Evolutionary conservation across 2,888 invertebrate genomes (phyloP).

Genomic region (Tuberolachnus salignus): DNA sequence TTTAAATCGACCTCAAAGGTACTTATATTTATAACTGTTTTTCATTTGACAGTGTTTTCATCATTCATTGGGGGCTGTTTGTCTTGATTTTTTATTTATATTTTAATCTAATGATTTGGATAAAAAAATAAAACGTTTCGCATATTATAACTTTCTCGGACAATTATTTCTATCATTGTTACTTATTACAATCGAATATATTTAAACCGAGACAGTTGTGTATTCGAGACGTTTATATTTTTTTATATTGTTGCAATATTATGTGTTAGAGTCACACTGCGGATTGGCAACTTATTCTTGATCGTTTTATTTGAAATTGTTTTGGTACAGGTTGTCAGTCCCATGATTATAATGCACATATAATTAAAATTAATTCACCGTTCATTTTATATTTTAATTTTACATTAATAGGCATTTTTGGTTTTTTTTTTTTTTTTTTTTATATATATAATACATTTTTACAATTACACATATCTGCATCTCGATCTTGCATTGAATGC

Average conservation of each 20-base stretch:
- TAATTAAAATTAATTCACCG: not conserved
- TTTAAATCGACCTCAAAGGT: slow-evolving; percentile 36
- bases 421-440: too few species aligned
- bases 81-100: slow-evolving; percentile 14
- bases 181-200: not conserved
- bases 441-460: not conserved
- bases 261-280: not conserved
- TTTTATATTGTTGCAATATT: not conserved
- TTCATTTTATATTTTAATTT: slow-evolving; percentile 15
- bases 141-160: not conserved
- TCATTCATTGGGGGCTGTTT: slow-evolving; percentile 27
- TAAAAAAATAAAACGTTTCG: not conserved
- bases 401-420: not conserved
- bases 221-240: not conserved
- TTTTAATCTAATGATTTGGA: not conserved
- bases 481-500: not conserved
- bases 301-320: not conserved
- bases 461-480: not conserved
- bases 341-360: slow-evolving; percentile 3
- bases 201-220: not conserved
- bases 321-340: not conserved
- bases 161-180: not conserved
- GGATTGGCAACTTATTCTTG: not conserved
- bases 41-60: slow-evolving; percentile 18
- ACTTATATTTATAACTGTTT: slow-evolving; percentile 43